Evolutionary conservation across 1,140 invertebrate species (phyloP).

Genomic region (Hypsibius dujardini): DNA sequence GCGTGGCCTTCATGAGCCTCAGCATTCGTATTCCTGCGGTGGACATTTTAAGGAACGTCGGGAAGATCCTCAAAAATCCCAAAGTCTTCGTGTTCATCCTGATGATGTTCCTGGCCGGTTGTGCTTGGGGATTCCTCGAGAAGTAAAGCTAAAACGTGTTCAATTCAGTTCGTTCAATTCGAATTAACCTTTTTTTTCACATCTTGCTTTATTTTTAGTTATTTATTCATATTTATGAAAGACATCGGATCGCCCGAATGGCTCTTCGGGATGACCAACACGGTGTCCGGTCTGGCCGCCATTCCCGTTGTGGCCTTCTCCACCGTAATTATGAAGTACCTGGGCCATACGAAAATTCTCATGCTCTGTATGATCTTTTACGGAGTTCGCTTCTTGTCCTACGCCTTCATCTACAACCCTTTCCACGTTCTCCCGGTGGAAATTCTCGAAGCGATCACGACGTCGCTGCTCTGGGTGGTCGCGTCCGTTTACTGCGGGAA

Average conservation of each 20-base stretch:
- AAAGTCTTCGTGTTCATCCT: no score
- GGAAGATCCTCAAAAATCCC: no score
- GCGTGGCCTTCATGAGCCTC: no score
- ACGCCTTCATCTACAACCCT: slow-evolving; percentile 59
- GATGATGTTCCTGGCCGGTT: no score
- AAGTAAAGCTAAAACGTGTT: no score
- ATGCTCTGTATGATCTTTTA: slow-evolving; percentile 59
- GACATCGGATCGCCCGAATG: not conserved
- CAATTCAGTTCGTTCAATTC: no score
- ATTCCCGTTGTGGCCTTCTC: slow-evolving; percentile 56
- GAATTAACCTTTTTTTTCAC: no score
- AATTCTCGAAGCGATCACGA: slow-evolving; percentile 57
- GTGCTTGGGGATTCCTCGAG: no score
- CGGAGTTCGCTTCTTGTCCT: slow-evolving; percentile 55
- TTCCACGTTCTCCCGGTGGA: slow-evolving; percentile 64
- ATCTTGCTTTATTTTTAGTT: not conserved
- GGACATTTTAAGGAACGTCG: no score
- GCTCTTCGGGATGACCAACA: slow-evolving; percentile 32
- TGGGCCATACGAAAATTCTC: slow-evolving; percentile 63
- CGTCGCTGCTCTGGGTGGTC: slow-evolving; percentile 58
- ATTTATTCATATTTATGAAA: slow-evolving; percentile 12
- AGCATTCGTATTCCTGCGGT: no score
- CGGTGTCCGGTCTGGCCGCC: slow-evolving; percentile 55
- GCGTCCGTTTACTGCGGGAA: slow-evolving; percentile 60
- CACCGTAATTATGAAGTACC: slow-evolving; percentile 52